Conservation (phyloP, 1,140 invertebrate genomes). For the Halyomorpha halys region DNA sequence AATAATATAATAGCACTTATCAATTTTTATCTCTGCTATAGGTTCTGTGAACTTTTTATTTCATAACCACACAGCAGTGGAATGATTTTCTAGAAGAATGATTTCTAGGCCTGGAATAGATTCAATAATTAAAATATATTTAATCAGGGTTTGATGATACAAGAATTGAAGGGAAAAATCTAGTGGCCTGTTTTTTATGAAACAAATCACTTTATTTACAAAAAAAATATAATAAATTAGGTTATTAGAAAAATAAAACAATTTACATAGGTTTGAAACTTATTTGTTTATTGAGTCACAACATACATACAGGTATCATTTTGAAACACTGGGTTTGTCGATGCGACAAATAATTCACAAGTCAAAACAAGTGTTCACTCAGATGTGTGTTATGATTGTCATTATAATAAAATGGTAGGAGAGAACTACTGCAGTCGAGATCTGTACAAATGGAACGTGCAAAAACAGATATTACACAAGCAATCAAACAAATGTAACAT, state of each 20-base stretch:
- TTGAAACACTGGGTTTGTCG: conserved; percentile 20
- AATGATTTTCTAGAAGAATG: no score
- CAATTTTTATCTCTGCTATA: no score
- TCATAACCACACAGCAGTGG: no score
- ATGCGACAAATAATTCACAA: conserved; percentile 22
- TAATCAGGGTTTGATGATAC: no score
- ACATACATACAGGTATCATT: conserved; percentile 15
- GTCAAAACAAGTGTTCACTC: conserved; percentile 20
- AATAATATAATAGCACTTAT: no score
- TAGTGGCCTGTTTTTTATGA: no score
- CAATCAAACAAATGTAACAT: conserved; percentile 19
- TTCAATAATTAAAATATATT: no score
- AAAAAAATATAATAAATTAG: no score
- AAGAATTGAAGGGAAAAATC: no score
- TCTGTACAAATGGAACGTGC: conserved; percentile 22
- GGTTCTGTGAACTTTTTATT: no score
- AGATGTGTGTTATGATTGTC: conserved; percentile 17
- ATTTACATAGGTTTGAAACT: not conserved
- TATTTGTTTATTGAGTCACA: conserved; percentile 2
- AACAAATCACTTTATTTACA: no score
- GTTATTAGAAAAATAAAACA: not conserved
- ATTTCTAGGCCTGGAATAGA: no score
- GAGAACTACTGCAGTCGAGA: conserved; percentile 20
- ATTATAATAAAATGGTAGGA: not conserved
- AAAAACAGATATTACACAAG: conserved; percentile 7